A percentile compares a stretch with the other conserved stretches of the same genome.
Conservation (phyloP, 2,888 invertebrate genomes). For the Cephalotes varians region DNA sequence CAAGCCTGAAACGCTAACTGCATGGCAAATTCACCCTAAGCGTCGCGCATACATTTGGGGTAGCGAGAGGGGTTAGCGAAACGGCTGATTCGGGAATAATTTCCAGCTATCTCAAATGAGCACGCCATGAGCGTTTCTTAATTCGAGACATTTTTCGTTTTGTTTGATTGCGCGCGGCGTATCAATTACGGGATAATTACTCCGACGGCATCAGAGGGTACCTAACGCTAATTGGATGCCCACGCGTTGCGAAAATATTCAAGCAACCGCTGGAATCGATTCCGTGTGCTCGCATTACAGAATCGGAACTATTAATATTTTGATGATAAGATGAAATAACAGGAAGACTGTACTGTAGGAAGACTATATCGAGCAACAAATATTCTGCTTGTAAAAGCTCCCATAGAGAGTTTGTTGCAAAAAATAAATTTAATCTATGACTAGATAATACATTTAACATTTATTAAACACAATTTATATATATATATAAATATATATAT, state of each 20-base stretch:
- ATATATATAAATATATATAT: too few species aligned
- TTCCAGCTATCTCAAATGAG: slow-evolving; percentile 63
- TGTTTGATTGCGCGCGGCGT: slow-evolving; percentile 36
- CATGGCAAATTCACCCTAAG: slow-evolving; percentile 59
- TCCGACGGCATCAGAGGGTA: slow-evolving; percentile 40
- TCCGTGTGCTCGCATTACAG: slow-evolving; percentile 26
- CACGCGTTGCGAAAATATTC: slow-evolving; percentile 41
- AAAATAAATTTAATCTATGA: neutral
- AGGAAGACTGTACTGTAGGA: neutral
- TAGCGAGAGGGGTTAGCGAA: slow-evolving; percentile 48
- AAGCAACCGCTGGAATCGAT: slow-evolving; percentile 28
- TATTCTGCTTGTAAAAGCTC: neutral
- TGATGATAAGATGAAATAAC: slow-evolving; percentile 31
- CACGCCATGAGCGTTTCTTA: slow-evolving; percentile 56
- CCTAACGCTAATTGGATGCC: slow-evolving; percentile 48
- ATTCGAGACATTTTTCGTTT: slow-evolving; percentile 48
- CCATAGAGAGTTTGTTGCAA: neutral
- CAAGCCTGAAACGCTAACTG: slow-evolving; percentile 68
- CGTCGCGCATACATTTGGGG: slow-evolving; percentile 34
- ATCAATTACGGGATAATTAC: slow-evolving; percentile 58
- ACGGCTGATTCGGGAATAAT: slow-evolving; percentile 75
- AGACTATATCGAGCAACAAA: neutral
- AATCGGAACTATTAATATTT: slow-evolving; percentile 36
- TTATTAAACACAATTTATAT: neutral
- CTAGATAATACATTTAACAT: neutral